Evolutionary conservation across 1,140 invertebrate genomes (phyloP).

Genomic region (Bombus polaris): DNA sequence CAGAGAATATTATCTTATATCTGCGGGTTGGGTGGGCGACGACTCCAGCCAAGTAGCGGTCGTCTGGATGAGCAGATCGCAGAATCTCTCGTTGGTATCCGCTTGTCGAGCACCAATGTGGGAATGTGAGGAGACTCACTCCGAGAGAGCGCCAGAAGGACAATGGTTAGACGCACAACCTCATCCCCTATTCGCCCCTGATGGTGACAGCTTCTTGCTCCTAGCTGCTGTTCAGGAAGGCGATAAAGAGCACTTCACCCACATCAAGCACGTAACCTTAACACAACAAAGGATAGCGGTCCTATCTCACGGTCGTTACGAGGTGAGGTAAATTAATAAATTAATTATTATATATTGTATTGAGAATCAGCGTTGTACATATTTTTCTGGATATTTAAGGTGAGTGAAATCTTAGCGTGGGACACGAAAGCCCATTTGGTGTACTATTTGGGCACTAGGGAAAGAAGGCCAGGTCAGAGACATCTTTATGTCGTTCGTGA

Average conservation of each 20-base stretch:
- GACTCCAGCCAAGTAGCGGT: constrained; percentile 89
- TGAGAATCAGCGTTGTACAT: not conserved
- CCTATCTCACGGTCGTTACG: constrained; percentile 93
- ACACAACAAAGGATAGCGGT: constrained; percentile 92
- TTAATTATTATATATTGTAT: not conserved
- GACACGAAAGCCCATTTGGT: constrained; percentile 92
- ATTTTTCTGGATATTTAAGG: constrained; percentile 69
- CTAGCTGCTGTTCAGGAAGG: constrained; percentile 92
- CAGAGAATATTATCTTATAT: constrained; percentile 96
- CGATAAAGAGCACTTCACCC: constrained; percentile 91
- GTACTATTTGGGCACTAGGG: constrained; percentile 92
- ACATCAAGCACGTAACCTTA: constrained; percentile 93
- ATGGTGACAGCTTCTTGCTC: constrained; percentile 92
- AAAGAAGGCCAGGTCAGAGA: constrained; percentile 90
- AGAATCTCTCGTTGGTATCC: constrained; percentile 92
- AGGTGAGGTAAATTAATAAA: constrained; percentile 83
- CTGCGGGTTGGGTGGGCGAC: constrained; percentile 92
- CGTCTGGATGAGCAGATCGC: constrained; percentile 95
- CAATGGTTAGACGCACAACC: constrained; percentile 93
- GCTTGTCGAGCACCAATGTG: constrained; percentile 90
- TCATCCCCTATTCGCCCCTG: constrained; percentile 91
- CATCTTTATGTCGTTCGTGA: constrained; percentile 92
- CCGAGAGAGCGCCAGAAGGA: constrained; percentile 90
- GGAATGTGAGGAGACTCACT: constrained; percentile 92
- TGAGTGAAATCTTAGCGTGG: constrained; percentile 92